A percentile compares a stretch with the other conserved stretches of the same genome.
Evolutionary conservation across 2,888 invertebrate species (phyloP).

Genomic region (Xylota sylvarum): DNA sequence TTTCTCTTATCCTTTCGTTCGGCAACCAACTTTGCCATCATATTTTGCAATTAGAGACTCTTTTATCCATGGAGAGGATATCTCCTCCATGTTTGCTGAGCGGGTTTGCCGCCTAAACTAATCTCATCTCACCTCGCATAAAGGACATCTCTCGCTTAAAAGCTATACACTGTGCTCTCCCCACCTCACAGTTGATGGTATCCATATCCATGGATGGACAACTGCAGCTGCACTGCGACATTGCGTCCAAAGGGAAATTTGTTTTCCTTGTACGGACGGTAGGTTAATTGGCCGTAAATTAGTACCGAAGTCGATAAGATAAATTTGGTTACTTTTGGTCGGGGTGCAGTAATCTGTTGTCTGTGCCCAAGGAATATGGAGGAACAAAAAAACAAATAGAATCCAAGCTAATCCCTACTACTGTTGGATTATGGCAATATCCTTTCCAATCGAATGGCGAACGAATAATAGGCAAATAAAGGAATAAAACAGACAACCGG

Average conservation of each 20-base stretch:
- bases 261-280: constrained; percentile 73
- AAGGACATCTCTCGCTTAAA: constrained; percentile 74
- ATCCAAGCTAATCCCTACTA: constrained; percentile 60
- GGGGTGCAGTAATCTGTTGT: constrained; percentile 62
- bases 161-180: constrained; percentile 28
- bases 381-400: constrained; percentile 14
- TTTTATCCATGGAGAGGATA: constrained; percentile 61
- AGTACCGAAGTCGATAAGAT: constrained; percentile 76
- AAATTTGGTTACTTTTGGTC: constrained; percentile 71
- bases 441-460: constrained; percentile 68
- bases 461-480: constrained; percentile 70
- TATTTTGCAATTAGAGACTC: constrained; percentile 72
- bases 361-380: constrained; percentile 20
- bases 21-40: constrained; percentile 61
- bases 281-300: constrained; percentile 77
- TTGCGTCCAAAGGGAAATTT: constrained; percentile 73
- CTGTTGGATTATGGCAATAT: constrained; percentile 61
- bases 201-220: constrained; percentile 41
- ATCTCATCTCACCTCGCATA: constrained; percentile 74
- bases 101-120: constrained; percentile 53
- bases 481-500: constrained; percentile 45
- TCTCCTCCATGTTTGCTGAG: constrained; percentile 34
- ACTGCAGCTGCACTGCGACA: constrained; percentile 75
- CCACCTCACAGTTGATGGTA: constrained; percentile 14
- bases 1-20: constrained; percentile 48